phyloP scores from a whole-genome alignment of 2,113 vertebrate genomes.

The Bucco capensis region DNA sequence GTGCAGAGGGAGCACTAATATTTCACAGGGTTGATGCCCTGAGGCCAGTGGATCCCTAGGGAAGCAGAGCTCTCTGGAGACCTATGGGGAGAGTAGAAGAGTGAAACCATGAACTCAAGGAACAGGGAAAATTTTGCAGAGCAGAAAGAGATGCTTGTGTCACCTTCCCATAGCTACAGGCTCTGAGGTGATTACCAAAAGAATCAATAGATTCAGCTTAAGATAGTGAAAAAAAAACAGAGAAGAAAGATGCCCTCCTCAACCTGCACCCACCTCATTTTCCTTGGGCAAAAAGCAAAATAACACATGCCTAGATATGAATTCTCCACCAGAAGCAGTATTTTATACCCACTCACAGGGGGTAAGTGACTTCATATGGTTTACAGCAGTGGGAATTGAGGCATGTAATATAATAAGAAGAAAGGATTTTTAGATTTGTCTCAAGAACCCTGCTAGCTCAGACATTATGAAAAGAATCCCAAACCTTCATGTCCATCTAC shows the following conservation, averaged over 20 bases:
- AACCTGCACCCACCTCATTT: background rate
- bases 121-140: background rate
- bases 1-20: background rate
- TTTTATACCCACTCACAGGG: background rate
- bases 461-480: background rate
- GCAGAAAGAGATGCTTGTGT: background rate
- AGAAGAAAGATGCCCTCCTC: background rate
- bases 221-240: slow-evolving; percentile 1
- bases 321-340: slow-evolving; percentile 8
- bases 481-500: background rate
- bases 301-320: slow-evolving; percentile 7
- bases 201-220: slow-evolving; percentile 3
- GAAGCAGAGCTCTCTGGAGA: background rate
- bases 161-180: background rate
- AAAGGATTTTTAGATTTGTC: slow-evolving; percentile 44
- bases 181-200: background rate
- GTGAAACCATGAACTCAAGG: background rate
- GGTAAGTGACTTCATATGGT: slow-evolving; percentile 21
- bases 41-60: fast-evolving
- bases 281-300: slow-evolving; percentile 11
- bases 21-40: background rate
- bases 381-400: slow-evolving; percentile 41
- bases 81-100: background rate
- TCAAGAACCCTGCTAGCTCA: slow-evolving; percentile 26
- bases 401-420: slow-evolving; percentile 41